Evolutionary conservation across 1,140 invertebrate species (phyloP), one percentile per base, ranked within the genome.

Genomic region (Drosophila subobscura): DNA sequence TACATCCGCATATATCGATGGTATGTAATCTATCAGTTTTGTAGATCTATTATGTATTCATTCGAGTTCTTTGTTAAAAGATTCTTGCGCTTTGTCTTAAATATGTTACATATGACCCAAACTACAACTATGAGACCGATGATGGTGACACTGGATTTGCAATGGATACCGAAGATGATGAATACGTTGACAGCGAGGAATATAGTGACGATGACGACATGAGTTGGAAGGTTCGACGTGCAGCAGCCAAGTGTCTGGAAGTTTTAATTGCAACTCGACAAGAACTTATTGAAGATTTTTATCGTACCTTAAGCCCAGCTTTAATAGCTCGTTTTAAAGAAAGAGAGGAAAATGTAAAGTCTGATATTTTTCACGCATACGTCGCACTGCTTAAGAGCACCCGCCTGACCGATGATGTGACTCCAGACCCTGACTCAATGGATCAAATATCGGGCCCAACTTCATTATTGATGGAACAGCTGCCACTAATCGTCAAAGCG

Each of bases 171-270:
- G 95, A 95, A 73, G 94, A 93, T 16, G 93, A 93, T 10, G 93
- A 93, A 50, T 94, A 95, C 14, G 95, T 96, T 58, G 96, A 95
- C 45, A 97, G 98, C 72, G 97, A 98, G 80, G 97, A 98, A 80
- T 99, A 99, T 91, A 99, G 97, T 40, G 98, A 99, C 92, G 98
- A 99, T 92, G 99, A 99, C 92, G 99, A 99, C 91, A 98, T 99
- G 96, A 98, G 97, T 60, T 99, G 99, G 99, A 99, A 99, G 93
- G 96, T 95, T 5, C 93, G 99, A 50, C 94, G 99, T 46, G 96
- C 98, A 4, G 97, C 98, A 33, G 98, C 99, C 0, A 99, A 99
- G 92, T 99, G 98, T 91, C 92, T 99, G 4, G 98, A 99, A 92
- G 97, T 98, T 6, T 95, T 99, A 16, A 97, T 99, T 64, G 94